Evolutionary conservation across 2,797 vertebrate genomes (phyloP).

Genomic region (Coilia nasus): DNA sequence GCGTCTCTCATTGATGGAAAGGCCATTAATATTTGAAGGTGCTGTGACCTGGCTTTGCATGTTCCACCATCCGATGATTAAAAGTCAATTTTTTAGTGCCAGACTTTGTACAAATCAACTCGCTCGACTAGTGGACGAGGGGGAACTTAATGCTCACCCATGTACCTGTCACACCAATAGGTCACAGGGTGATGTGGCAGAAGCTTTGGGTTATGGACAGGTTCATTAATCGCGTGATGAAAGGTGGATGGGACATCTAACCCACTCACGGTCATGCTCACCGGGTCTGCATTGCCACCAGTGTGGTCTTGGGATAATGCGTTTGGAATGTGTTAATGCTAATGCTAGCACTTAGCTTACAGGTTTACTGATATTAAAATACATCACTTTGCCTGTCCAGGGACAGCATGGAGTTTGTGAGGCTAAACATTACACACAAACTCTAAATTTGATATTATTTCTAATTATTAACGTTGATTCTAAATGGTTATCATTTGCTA

Average conservation of each 20-base stretch:
- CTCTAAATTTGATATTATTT: too few species aligned
- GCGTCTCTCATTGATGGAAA: conserved; percentile 75
- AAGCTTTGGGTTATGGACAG: neutral
- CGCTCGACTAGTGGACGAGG: conserved; percentile 46
- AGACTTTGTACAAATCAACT: conserved; percentile 63
- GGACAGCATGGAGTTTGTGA: neutral
- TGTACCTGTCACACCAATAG: conserved; percentile 44
- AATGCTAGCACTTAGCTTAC: neutral
- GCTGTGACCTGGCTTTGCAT: conserved; percentile 76
- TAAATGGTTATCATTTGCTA: neutral
- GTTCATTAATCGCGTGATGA: conserved; percentile 3
- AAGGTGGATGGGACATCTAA: neutral
- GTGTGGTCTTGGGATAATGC: neutral
- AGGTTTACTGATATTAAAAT: neutral
- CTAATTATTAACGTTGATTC: neutral
- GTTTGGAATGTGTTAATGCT: neutral
- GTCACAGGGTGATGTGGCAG: neutral
- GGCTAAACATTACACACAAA: too few species aligned
- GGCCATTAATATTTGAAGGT: conserved; percentile 80
- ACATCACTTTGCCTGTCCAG: neutral
- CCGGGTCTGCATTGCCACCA: neutral
- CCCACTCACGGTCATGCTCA: neutral
- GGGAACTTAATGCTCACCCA: conserved; percentile 34
- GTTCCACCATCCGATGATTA: conserved; percentile 72
- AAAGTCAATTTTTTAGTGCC: conserved; percentile 73